Base-by-base conservation (phyloP, 2,797 vertebrate species). In the Peromyscus eremicus region DNA sequence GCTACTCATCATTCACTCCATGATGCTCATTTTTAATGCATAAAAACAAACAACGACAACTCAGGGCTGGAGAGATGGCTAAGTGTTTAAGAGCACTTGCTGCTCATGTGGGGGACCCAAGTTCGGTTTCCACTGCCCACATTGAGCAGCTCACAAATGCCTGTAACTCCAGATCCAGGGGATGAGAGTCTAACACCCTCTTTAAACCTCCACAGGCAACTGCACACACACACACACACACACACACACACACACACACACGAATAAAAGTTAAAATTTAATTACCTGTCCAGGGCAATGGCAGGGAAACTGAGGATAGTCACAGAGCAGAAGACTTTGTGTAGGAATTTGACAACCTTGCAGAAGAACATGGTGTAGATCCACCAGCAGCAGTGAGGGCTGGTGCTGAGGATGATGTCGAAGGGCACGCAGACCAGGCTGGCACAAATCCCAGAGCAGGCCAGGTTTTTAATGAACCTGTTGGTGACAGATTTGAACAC, bases 261-360 rank as follows among this genome's bases (percentile, higher is more conserved):
- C 2, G 0, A 12, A 40, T 32, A 2, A 66, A 12, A 5, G 2
- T 21, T 46, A 83, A 21, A 84, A 21, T 12, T 52, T 62, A 92
- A 98, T 98, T 98, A 99, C 99, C 99, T 99, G 99, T 99, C 99
- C 87, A 99, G 98, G 8, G 99, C 99, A 96, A 99, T 99, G 98
- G 99, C 99, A 34, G 99, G 99, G 98, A 99, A 99, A 97, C 99
- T 99, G 96, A 99, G 99, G 98, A 99, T 98, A 10, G 99, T 99
- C 98, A 99, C 99, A 0, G 99, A 99, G 98, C 99, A 99, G 98
- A 99, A 99, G 89, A 99, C 99, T 97, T 99, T 99, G 95, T 99
- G 99, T 77, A 99, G 98, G 98, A 99, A 99, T 98, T 99, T 99
- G 98, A 99, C 98, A 90, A 99, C 98, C 98, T 99, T 99, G 98